phyloP scores from a whole-genome alignment of 2,888 invertebrate species.

The Neria commutata region DNA sequence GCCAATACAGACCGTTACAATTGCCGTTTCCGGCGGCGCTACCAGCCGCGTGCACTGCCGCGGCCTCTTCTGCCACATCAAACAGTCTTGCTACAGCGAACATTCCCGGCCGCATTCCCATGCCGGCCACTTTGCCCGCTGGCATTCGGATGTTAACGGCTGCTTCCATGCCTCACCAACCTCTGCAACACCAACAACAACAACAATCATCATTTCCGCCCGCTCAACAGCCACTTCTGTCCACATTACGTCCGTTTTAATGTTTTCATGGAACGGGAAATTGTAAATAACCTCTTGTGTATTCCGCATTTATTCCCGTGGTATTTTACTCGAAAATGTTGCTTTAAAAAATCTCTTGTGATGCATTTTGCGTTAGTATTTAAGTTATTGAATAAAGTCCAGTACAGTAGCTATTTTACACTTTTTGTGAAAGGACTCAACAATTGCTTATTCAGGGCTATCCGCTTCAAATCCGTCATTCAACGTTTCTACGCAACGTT shows the following conservation, averaged over 20 bases:
- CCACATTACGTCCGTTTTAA: slow-evolving; percentile 49
- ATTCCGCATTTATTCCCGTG: background rate
- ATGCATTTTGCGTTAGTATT: slow-evolving; percentile 2
- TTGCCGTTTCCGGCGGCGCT: slow-evolving; percentile 40
- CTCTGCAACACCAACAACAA: slow-evolving; percentile 20
- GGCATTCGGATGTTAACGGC: slow-evolving; percentile 11
- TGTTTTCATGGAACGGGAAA: background rate
- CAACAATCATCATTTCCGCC: slow-evolving; percentile 39
- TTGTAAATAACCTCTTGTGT: background rate
- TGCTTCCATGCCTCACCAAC: slow-evolving; percentile 12
- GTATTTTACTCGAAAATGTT: background rate
- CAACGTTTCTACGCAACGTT: too few relatives aligned
- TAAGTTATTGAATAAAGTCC: background rate
- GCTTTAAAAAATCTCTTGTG: background rate
- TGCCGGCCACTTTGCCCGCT: background rate
- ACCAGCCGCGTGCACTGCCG: too few relatives aligned
- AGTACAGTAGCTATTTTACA: too few relatives aligned
- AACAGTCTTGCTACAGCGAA: too few relatives aligned
- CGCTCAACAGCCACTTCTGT: slow-evolving; percentile 48
- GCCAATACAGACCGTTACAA: slow-evolving; percentile 61
- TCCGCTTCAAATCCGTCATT: too few relatives aligned
- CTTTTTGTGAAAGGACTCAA: too few relatives aligned
- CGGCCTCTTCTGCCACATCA: too few relatives aligned
- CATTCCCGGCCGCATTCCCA: too few relatives aligned
- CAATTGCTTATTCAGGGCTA: too few relatives aligned